A percentile compares a stretch with the other conserved stretches of the same genome.
These are phyloP conservation scores for Cinclus cinclus DNA, from an alignment of 2,113 vertebrate genomes.

Conservation along the genomic window DNA sequence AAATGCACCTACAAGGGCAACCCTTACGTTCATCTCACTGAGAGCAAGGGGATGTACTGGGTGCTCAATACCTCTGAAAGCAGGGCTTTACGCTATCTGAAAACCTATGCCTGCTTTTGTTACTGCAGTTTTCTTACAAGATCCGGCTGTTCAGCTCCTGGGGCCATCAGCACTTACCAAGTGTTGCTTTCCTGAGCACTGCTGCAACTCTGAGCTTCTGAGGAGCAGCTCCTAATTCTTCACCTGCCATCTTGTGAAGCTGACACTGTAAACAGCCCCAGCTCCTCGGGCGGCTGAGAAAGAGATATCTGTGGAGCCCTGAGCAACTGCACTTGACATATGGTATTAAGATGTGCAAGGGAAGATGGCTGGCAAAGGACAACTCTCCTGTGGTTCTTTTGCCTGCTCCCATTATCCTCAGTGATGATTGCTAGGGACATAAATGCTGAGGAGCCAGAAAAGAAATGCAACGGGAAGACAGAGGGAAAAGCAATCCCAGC, in stretches of 20 bases:
- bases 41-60: neutral
- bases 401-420: constrained; percentile 56
- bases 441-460: constrained; percentile 44
- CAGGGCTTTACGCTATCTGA: neutral
- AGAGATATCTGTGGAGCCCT: constrained; percentile 37
- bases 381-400: constrained; percentile 55
- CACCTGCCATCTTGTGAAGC: constrained; percentile 42
- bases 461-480: neutral
- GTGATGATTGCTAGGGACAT: constrained; percentile 37
- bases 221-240: neutral
- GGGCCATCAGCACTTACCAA: neutral
- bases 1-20: neutral
- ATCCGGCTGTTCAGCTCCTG: neutral
- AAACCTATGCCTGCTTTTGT: neutral
- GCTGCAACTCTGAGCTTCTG: neutral
- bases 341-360: constrained; percentile 56
- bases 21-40: accelerated
- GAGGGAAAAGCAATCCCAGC: neutral
- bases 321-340: constrained; percentile 62
- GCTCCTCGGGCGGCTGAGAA: constrained; percentile 31
- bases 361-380: constrained; percentile 29
- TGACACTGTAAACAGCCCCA: neutral
- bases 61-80: neutral
- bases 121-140: neutral
- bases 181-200: neutral